Conservation (phyloP, 2,113 vertebrate species). For the Sylvia atricapilla region DNA sequence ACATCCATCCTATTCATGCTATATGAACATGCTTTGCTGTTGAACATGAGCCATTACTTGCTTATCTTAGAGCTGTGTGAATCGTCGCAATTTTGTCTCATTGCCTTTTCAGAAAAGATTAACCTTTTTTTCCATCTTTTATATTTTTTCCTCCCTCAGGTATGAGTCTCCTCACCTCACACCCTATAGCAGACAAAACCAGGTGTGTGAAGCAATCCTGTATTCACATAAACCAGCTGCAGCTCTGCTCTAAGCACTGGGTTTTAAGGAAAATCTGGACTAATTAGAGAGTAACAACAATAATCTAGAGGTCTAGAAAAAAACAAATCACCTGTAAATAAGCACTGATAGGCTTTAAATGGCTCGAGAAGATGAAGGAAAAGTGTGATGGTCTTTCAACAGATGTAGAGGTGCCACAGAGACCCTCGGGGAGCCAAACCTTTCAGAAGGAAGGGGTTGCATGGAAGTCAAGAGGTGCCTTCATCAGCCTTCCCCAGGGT, state of each 20-base stretch:
- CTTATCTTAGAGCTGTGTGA: constrained; percentile 50
- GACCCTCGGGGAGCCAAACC: not conserved
- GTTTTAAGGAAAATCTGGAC: not conserved
- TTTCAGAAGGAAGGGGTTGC: not conserved
- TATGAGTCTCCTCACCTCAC: not conserved
- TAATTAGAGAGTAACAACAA: not conserved
- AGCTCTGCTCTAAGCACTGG: not conserved
- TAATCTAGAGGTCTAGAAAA: not conserved
- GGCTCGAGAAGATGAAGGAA: not conserved
- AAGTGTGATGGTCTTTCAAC: not conserved
- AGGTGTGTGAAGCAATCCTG: not conserved
- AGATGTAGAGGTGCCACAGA: not conserved
- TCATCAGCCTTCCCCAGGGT: not conserved
- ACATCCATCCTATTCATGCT: constrained; percentile 65
- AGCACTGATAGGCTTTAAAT: not conserved
- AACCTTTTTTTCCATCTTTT: not conserved
- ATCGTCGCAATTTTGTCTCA: constrained; percentile 42
- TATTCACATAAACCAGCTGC: not conserved
- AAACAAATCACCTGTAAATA: not conserved
- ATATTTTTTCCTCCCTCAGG: accelerated
- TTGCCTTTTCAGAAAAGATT: constrained; percentile 42
- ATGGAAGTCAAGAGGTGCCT: not conserved
- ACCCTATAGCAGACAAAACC: not conserved
- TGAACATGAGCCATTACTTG: constrained; percentile 62
- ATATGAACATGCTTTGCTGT: constrained; percentile 60